Evolutionary conservation across 2,113 vertebrate species (phyloP).

Genomic region (Lanius collurio): DNA sequence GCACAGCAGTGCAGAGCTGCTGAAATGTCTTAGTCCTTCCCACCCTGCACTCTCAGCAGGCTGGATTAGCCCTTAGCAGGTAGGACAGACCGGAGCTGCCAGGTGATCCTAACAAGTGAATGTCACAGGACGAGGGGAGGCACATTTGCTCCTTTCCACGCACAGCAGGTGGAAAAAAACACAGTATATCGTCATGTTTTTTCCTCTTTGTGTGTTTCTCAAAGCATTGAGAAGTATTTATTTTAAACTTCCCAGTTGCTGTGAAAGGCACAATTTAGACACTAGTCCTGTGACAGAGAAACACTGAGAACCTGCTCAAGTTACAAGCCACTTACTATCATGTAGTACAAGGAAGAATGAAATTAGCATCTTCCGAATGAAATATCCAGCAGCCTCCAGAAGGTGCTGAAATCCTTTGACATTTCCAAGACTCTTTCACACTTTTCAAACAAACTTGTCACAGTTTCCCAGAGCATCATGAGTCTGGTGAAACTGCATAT

Average conservation of each 20-base stretch:
- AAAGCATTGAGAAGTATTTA: background rate
- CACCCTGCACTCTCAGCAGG: accelerated
- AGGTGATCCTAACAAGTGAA: background rate
- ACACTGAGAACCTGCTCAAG: background rate
- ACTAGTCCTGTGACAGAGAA: background rate
- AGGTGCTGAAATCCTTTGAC: slow-evolving; percentile 67
- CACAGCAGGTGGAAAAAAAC: background rate
- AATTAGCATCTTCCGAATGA: slow-evolving; percentile 15
- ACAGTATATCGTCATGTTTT: background rate
- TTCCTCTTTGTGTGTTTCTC: background rate
- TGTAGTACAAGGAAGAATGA: background rate
- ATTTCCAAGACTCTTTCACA: slow-evolving; percentile 66
- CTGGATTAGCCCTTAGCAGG: background rate
- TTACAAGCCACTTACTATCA: background rate
- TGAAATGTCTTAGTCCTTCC: background rate
- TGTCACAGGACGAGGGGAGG: background rate
- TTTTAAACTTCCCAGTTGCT: background rate
- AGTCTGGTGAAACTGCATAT: background rate
- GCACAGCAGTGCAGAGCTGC: background rate
- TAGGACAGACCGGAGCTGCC: background rate
- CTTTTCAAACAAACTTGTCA: slow-evolving; percentile 66
- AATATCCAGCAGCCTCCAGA: slow-evolving; percentile 59
- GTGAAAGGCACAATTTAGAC: background rate
- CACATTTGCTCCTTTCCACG: background rate
- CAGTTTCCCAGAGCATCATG: slow-evolving; percentile 30